Conservation (phyloP, 2,113 vertebrate genomes). For the Burhinus oedicnemus region DNA sequence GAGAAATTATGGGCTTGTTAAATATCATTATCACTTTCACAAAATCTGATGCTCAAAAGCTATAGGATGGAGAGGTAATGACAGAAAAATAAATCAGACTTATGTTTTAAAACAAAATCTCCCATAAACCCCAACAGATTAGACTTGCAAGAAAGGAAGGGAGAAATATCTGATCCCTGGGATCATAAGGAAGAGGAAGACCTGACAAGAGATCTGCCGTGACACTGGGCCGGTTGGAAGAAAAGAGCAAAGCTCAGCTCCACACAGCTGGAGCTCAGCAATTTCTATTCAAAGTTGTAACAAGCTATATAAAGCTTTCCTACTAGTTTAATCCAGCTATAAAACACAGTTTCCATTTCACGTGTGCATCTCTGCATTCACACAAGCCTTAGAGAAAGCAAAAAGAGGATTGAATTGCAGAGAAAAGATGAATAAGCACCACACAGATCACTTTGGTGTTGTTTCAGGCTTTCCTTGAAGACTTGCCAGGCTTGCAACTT, state of each 20-base stretch:
- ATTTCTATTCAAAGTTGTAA: constrained; percentile 10
- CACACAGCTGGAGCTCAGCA: background rate
- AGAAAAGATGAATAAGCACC: constrained; percentile 12
- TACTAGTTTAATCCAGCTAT: constrained; percentile 16
- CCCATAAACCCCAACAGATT: background rate
- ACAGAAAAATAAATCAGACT: background rate
- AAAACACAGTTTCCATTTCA: background rate
- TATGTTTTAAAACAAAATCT: background rate
- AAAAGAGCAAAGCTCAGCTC: constrained; percentile 5
- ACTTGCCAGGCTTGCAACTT: constrained; percentile 24
- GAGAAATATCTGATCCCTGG: background rate
- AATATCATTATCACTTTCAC: background rate
- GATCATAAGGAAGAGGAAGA: background rate
- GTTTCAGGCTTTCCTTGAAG: constrained; percentile 27
- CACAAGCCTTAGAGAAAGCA: background rate
- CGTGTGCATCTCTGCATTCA: background rate
- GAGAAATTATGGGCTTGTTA: background rate
- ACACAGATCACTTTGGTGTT: background rate
- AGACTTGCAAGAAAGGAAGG: background rate
- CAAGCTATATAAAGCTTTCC: constrained; percentile 5
- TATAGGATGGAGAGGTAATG: background rate
- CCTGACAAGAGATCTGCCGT: background rate
- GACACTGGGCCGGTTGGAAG: background rate
- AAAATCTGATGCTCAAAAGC: background rate
- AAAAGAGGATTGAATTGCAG: background rate